Evolutionary conservation across 2,113 vertebrate genomes (phyloP), one percentile per base, ranked within the genome.

Genomic region (Pituophis catenifer): DNA sequence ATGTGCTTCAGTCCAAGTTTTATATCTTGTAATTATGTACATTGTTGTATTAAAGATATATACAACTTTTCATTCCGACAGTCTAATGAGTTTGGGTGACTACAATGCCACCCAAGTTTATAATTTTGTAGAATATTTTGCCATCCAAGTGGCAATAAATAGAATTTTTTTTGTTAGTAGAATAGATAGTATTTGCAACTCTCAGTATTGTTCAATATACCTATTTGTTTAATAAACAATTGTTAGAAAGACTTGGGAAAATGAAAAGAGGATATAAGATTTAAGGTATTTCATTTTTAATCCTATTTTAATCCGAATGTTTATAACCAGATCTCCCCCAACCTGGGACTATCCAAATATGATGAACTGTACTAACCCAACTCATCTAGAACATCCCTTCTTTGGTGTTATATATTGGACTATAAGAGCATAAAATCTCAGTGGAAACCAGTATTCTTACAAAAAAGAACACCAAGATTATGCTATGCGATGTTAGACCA

Each of bases 31-130:
- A 96, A 94, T 94, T 94, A 93, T 90, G 91, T 50, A 65, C 92
- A 92, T 33, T 97, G 26, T 95, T 95, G 93, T 94, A 96, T 95
- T 6, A 95, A 96, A 97, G 97, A 95, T 6, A 9, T 92, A 65
- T 55, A 6, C 33, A 94, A 95, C 89, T 91, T 55, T 48, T 97
- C 90, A 89, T 93, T 94, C 95, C 93, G 95, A 94, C 95, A 97
- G 75, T 58, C 90, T 96, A 95, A 96, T 95, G 91, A 96, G 94
- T 85, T 85, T 94, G 9, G 75, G 95, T 58, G 93, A 92, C 29
- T 94, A 87, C 90, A 96, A 94, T 15, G 29, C 3, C 55, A 48
- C 54, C 33, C 15, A 93, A 85, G 93, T 94, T 91, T 92, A 62
- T 11, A 44, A 90, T 96, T 75, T 93, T 89, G 38, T 70, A 38